Base-by-base conservation (phyloP, 2,113 vertebrate genomes). In the Dissostichus mawsoni region DNA sequence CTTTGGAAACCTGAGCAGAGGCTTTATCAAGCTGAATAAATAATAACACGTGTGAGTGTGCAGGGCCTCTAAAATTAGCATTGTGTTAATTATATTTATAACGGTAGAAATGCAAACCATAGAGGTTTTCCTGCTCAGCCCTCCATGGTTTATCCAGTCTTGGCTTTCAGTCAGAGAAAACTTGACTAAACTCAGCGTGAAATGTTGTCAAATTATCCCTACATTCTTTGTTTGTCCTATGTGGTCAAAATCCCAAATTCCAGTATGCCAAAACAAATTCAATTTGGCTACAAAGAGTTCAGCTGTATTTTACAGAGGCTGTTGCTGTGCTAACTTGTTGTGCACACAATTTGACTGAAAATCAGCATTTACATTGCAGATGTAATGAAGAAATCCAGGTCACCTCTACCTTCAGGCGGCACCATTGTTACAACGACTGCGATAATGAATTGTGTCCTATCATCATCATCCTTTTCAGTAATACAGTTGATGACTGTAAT, bases 191-290 rank as follows among this genome's bases (percentile, higher is more conserved):
- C 11, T 50, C 5, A 3, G 63, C 12, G 17, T 70, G 33, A 80
- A 88, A 80, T 77, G 51, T 70, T 83, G 66, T 81, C 63, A 71
- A 68, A 76, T 88, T 67, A 68, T 76, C 50, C 71, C 44, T 41
- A 41, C 45, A 36, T 50, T 52, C 10, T 1, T 61, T 50, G 33
- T 55, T 84, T 67, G 74, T 65, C 53, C 18, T 50, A 7, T 78
- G 33, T 66, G 48, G 80, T 76, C 56, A 73, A 63, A 84, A 81
- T 84, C 65, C 69, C 16, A 67, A 57, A 63, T 68, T 75, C 5
- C 36, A 57, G 41, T 3, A 23, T 5, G 6, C 61, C 7, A 25
- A 64, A 50, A 81, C 74, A 68, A 76, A 87, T 78, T 56, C 11
- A 62, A 62, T 70, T 75, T 81, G 69, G 48, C 59, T 81, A 61